These are phyloP conservation scores for Drosophila takahashii DNA, from an alignment of 1,140 invertebrate species.

Conservation along the genomic window DNA sequence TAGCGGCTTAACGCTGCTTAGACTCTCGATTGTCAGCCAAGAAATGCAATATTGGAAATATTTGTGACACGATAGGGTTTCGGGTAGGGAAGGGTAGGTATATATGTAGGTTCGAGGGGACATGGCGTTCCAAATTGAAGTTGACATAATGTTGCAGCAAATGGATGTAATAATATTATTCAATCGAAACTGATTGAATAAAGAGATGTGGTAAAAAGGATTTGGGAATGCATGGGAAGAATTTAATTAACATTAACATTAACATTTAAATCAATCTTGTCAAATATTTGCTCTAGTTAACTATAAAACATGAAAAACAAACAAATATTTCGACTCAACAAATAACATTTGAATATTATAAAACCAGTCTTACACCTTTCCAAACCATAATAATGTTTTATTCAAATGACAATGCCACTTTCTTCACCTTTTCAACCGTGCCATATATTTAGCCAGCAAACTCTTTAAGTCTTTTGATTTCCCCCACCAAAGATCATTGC, in stretches of 20 bases:
- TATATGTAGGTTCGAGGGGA: conserved; percentile 1
- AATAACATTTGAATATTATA: background rate
- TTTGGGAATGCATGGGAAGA: background rate
- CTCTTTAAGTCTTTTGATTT: background rate
- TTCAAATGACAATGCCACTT: conserved; percentile 33
- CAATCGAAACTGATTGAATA: background rate
- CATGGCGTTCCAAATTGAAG: conserved; percentile 26
- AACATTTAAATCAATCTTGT: background rate
- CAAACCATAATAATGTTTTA: background rate
- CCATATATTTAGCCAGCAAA: conserved; percentile 9
- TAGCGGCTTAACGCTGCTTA: conserved; percentile 73
- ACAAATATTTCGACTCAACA: background rate
- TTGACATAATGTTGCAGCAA: conserved; percentile 35
- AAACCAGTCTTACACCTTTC: background rate
- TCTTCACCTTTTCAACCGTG: conserved; percentile 21
- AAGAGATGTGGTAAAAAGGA: background rate
- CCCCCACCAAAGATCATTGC: conserved; percentile 28
- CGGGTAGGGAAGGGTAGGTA: background rate
- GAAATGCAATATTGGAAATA: conserved; percentile 42
- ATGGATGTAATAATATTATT: conserved; percentile 15
- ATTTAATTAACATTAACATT: too few species aligned
- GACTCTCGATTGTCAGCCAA: conserved; percentile 52
- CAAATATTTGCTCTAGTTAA: background rate
- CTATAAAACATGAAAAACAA: background rate
- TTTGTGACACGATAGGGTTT: conserved; percentile 7